Conservation (phyloP, 2,888 invertebrate species). For the Pyrrhosoma nymphula region DNA sequence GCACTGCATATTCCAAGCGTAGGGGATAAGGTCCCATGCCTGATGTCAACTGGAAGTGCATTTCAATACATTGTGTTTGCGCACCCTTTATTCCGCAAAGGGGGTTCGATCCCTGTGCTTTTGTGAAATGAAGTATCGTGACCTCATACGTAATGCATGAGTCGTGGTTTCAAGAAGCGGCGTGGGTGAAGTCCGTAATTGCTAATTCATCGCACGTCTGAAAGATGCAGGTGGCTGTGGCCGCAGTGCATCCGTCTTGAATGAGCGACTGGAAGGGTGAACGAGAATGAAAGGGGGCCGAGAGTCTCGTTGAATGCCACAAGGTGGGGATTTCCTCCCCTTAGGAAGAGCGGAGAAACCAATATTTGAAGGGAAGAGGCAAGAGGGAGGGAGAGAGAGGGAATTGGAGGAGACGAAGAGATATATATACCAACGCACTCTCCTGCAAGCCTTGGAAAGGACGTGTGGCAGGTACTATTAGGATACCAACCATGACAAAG, state of each 20-base stretch:
- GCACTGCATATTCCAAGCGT: no score
- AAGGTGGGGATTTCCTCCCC: background rate
- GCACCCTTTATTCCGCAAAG: background rate
- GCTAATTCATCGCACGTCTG: slow-evolving; percentile 22
- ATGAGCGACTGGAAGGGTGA: background rate
- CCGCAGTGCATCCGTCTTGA: background rate
- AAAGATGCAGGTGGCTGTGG: background rate
- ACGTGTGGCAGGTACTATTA: no score
- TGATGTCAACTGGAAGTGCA: background rate
- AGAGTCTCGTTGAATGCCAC: background rate
- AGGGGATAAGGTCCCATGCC: no score
- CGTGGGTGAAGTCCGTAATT: background rate
- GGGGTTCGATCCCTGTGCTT: background rate
- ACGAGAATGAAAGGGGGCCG: background rate
- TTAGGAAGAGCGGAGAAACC: background rate
- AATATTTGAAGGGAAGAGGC: no score
- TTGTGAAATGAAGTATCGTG: background rate
- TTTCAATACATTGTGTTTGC: background rate
- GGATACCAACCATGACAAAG: no score
- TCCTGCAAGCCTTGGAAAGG: no score
- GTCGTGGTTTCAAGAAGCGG: background rate
- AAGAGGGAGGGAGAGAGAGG: background rate
- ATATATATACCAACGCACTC: no score
- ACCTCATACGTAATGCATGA: background rate
- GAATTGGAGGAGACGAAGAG: no score